phyloP scores from a whole-genome alignment of 2,797 vertebrate genomes.

The Gymnopithys bicolor region DNA sequence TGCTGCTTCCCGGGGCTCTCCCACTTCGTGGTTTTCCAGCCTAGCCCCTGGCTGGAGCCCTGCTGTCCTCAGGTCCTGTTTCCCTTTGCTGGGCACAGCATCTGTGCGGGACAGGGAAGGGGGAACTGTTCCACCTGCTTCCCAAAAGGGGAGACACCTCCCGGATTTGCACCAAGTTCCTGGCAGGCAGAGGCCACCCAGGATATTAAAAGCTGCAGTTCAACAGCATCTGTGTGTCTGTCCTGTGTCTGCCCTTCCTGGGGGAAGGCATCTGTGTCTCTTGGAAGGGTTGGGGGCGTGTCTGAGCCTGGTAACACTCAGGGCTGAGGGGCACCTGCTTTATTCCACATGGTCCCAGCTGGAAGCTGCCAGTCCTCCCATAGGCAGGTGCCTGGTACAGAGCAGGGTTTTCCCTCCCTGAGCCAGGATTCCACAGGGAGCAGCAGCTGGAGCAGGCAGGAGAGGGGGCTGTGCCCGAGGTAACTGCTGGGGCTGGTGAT shows the following conservation, averaged over 20 bases:
- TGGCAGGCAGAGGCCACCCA: rapidly evolving
- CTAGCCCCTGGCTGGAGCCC: neutral
- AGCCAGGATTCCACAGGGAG: neutral
- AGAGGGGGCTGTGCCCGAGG: rapidly evolving
- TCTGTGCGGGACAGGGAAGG: neutral
- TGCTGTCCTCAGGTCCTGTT: rapidly evolving
- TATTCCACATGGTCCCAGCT: neutral
- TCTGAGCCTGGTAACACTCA: rapidly evolving
- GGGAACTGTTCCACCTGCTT: neutral
- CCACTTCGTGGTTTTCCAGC: neutral
- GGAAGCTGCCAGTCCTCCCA: neutral
- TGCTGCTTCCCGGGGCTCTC: neutral
- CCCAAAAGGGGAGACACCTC: neutral
- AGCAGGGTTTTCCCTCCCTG: neutral
- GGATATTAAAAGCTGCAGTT: neutral
- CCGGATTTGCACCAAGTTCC: neutral
- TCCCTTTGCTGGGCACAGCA: neutral
- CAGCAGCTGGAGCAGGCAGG: neutral
- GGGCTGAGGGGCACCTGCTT: neutral
- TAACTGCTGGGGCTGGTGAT: neutral
- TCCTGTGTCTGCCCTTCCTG: neutral
- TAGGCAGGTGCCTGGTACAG: neutral
- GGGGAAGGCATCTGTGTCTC: neutral
- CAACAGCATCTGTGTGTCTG: neutral
- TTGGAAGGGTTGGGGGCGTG: rapidly evolving